Evolutionary conservation across 2,888 invertebrate genomes (phyloP).

Genomic region (Cerceris rybyensis): DNA sequence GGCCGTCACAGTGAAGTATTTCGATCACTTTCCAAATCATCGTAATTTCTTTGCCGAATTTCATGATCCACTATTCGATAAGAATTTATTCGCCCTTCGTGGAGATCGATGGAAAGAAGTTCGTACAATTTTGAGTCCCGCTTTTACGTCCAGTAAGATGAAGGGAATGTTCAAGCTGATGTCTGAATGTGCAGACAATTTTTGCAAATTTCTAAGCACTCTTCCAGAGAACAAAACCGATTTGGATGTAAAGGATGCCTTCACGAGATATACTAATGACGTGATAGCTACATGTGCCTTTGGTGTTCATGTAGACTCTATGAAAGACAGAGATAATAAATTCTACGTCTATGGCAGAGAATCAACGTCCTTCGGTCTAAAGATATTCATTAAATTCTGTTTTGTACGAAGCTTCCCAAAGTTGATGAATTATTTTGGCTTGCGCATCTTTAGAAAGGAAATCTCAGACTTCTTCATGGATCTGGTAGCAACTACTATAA

Average conservation of each 20-base stretch:
- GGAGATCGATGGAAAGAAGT: slow-evolving; percentile 66
- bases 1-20: not conserved
- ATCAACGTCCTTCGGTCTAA: slow-evolving; percentile 55
- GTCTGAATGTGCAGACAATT: slow-evolving; percentile 53
- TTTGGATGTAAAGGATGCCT: slow-evolving; percentile 53
- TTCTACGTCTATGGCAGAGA: slow-evolving; percentile 74
- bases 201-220: slow-evolving; percentile 46
- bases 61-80: slow-evolving; percentile 68
- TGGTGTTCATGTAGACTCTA: slow-evolving; percentile 78
- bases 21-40: slow-evolving; percentile 67
- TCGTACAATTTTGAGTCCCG: slow-evolving; percentile 61
- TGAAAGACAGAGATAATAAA: slow-evolving; percentile 74
- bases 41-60: slow-evolving; percentile 55
- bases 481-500: slow-evolving; percentile 48
- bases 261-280: slow-evolving; percentile 49
- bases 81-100: slow-evolving; percentile 66
- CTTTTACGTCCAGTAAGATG: slow-evolving; percentile 70
- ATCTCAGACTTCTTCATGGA: slow-evolving; percentile 56
- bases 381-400: slow-evolving; percentile 49
- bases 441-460: slow-evolving; percentile 44
- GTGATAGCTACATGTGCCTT: slow-evolving; percentile 82
- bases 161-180: slow-evolving; percentile 67
- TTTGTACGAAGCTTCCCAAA: slow-evolving; percentile 43
- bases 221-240: slow-evolving; percentile 44
- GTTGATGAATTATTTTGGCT: slow-evolving; percentile 36